These are phyloP conservation scores for Chloroceryle aenea DNA, from an alignment of 2,113 vertebrate species.

Conservation along the genomic window DNA sequence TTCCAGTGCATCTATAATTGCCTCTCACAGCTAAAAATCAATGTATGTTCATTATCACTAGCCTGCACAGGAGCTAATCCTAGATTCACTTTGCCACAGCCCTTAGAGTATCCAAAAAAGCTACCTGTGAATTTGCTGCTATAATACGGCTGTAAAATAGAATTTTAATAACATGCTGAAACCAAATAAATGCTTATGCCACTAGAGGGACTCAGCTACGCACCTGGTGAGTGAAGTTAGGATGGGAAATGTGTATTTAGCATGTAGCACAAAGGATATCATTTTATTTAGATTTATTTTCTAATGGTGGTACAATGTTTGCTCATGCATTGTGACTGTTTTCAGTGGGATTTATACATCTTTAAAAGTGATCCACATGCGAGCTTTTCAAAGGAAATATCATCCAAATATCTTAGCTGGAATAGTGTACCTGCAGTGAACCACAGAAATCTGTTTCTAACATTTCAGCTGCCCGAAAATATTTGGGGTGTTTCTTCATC, in stretches of 20 bases:
- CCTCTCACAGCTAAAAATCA: slow-evolving; percentile 25
- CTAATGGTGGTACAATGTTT: neutral
- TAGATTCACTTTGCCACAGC: neutral
- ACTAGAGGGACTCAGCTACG: slow-evolving; percentile 71
- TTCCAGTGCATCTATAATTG: slow-evolving; percentile 11
- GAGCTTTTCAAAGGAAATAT: neutral
- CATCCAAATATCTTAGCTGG: neutral
- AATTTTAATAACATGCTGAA: neutral
- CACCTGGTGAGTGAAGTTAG: neutral
- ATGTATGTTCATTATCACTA: neutral
- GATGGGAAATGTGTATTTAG: neutral
- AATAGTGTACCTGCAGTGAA: neutral
- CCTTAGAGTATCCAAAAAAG: neutral
- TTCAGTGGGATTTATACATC: neutral
- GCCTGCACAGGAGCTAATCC: neutral
- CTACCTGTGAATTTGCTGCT: neutral
- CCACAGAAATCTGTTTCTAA: neutral
- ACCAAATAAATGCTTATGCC: neutral
- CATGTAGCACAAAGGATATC: neutral
- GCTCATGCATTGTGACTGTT: neutral
- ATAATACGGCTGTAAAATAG: neutral
- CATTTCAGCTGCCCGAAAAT: neutral
- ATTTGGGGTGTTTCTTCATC: neutral
- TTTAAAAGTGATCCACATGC: neutral
- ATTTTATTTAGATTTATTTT: neutral